Evolutionary conservation across 2,113 vertebrate genomes (phyloP), one percentile per base, ranked within the genome.

Genomic region (Calidris pugnax): DNA sequence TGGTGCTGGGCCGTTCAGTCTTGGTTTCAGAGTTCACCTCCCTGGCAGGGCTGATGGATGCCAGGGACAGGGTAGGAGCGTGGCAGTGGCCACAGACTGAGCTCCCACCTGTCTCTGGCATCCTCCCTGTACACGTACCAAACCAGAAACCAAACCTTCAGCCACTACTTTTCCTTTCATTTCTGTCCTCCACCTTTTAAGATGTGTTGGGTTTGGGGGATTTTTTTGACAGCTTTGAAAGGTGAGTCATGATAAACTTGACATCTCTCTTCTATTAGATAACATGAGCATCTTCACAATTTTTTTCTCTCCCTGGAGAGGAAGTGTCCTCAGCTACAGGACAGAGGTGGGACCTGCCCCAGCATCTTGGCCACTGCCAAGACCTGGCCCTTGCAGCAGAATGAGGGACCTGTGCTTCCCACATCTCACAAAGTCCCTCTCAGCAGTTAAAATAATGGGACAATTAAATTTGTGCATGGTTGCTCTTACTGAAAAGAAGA

Each of bases 221-320:
- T 53, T 50, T 72, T 87, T 69, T 32, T 94, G 39, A 82, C 91
- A 93, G 39, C 62, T 94, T 87, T 91, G 74, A 71, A 85, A 94
- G 85, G 81, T 89, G 84, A 94, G 68, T 94, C 92, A 95, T 79
- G 79, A 43, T 64, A 43, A 16, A 60, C 63, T 64, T 78, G 74
- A 91, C 74, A 85, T 89, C 17, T 78, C 35, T 77, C 60, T 77
- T 62, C 60, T 62, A 16, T 74, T 72, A 87, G 85, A 26, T 72
- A 91, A 87, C 76, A 87, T 0, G 51, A 95, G 33, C 51, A 64
- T 72, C 64, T 81, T 80, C 60, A 51, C 56, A 68, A 87, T 39
- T 87, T 71, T 55, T 63, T 66, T 22, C 73, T 59, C 7, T 75
- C 47, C 20, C 33, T 48, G 21, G 51, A 24, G 28, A 80, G 17